A percentile compares a stretch with the other conserved stretches of the same genome.
Evolutionary conservation across 2,888 invertebrate species (phyloP).

Genomic region (Hanleya hanleyi): DNA sequence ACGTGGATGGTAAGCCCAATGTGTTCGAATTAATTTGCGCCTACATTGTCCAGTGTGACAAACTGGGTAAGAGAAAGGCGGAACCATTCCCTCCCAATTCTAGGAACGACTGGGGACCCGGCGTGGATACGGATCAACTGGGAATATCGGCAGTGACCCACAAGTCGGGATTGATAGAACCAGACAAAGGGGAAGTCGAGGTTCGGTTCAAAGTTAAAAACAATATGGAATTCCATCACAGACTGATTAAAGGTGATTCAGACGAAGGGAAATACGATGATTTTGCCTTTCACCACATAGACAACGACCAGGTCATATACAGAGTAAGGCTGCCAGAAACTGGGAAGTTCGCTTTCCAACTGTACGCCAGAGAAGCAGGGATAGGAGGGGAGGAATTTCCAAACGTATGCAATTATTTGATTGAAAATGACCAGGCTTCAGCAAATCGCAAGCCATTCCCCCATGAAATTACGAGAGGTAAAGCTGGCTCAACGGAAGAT

Average conservation of each 20-base stretch:
- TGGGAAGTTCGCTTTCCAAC: not conserved
- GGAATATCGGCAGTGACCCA: constrained; percentile 15
- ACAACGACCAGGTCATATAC: not conserved
- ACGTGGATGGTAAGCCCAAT: constrained; percentile 15
- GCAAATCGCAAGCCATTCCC: not conserved
- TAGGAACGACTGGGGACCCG: constrained; percentile 21
- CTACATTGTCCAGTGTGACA: constrained; percentile 31
- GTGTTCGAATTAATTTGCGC: constrained; percentile 44
- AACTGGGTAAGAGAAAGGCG: not conserved
- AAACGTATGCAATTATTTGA: not conserved
- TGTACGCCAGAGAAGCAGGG: not conserved
- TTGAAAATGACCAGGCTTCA: not conserved
- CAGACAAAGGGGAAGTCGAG: constrained; percentile 14
- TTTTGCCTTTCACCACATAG: not conserved
- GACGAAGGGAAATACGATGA: not conserved
- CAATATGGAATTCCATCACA: constrained; percentile 28
- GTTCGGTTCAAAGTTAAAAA: constrained; percentile 17
- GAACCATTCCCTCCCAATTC: constrained; percentile 31
- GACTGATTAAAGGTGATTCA: constrained; percentile 16
- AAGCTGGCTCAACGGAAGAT: not conserved
- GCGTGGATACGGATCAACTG: constrained; percentile 7
- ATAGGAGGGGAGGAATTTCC: not conserved
- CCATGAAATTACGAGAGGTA: too few species aligned
- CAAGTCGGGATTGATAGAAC: constrained; percentile 12
- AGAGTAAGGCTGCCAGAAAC: not conserved